Evolutionary conservation across 2,113 vertebrate species (phyloP), one percentile per base, ranked within the genome.

Genomic region (Pelvicachromis taeniatus): DNA sequence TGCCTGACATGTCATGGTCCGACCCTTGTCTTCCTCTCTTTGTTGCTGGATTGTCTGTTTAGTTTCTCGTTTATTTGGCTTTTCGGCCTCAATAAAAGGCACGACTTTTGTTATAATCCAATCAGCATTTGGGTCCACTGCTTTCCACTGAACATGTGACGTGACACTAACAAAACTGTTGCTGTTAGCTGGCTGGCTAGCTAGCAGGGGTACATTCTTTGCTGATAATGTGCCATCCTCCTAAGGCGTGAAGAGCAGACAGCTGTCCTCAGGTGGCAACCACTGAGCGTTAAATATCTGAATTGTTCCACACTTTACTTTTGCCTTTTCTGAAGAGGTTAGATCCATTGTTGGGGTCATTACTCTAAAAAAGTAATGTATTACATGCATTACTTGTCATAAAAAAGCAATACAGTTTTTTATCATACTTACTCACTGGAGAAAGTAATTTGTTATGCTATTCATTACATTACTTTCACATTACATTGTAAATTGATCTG

Each of bases 271-370:
- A 63, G 6, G n/a, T 38, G 17, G n/a, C 63, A 68, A 40, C n/a
- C 63, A 68, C 8, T 0, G 35, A 68, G 19, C 11, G 14, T 23
- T 40, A 9, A 68, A 42, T 40, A 12, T 42, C 7, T 42, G 3
- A 68, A 68, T 38, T 5, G 35, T 45, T 70, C 21, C 13, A 45
- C 65, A 45, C 65, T 70, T 16, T 45, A 70, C 38, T 70, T 70
- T 45, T 70, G 1, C 26, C 21, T 45, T 70, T 65, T 40, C 33
- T 19, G 0, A 13, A 0, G 0, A 61, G 55, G 55, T 58, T 58
- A 58, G 7, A 31, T 29, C 29, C 17, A 35, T 29, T 61, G 9
- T 61, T 61, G 29, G 31, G 58, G 29, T 35, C 58, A n/a, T 61
- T 61, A 61, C 58, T 61, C 31, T 61, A 61, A 35, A 61, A 29